Evolutionary conservation across 1,140 invertebrate species (phyloP), one percentile per base, ranked within the genome.

Genomic region (Spodoptera frugiperda): DNA sequence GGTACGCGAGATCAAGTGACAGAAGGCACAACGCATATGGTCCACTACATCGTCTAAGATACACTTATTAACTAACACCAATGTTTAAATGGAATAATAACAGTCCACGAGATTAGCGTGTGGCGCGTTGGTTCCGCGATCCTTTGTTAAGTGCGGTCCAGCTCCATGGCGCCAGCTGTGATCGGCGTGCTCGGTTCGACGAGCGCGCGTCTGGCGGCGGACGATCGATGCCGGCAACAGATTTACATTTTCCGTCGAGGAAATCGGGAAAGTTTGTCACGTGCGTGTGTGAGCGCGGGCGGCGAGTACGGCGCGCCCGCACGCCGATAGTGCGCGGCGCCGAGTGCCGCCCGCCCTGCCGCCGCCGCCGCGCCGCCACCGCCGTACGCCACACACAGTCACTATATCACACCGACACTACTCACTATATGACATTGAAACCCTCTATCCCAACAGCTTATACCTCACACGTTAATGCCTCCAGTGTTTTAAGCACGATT

Each of bases 261-360:
- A 91, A 89, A 93, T 93, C 92, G 92, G 87, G 83, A 92, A 93
- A 92, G 90, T 93, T 93, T 91, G 87, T 88, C 82, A 87, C 87
- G 84, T 88, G 88, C 80, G 82, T 84, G 77, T 83, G 76, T 76
- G 77, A 86, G 79, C 79, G 83, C 88, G 88, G 89, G 86, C 84
- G 83, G 86, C 82, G 79, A 81, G 63, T 77, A 80, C 90, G 86
- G 90, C 90, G 90, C 92, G 91, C 89, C 92, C 92, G 92, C 90
- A 89, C 91, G 88, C 88, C 88, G 86, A 83, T 84, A 90, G 85
- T 87, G 91, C 92, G 90, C 91, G 89, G 86, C 91, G 92, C 84
- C 89, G 90, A 93, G 84, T 93, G 92, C 92, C 91, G 92, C 90
- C 91, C 90, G 87, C 91, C 91, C 90, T 88, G 81, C 88, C 84